These are phyloP conservation scores for Pteropus rufus DNA, from an alignment of 2,797 vertebrate species.

Conservation along the genomic window DNA sequence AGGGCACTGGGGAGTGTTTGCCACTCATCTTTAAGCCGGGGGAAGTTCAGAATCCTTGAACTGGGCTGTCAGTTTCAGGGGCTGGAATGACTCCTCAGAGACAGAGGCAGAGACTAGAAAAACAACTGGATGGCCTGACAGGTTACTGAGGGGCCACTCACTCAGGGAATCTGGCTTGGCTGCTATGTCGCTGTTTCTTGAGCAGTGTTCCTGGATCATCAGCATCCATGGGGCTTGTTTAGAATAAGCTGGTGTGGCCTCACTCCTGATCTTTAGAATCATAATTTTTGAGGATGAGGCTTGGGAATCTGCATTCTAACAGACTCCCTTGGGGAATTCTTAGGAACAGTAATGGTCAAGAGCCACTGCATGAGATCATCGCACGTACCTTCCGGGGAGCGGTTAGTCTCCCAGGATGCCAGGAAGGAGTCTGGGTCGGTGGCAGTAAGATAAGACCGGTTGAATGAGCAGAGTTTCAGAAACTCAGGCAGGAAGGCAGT, in stretches of 20 bases:
- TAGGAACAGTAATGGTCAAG: background rate
- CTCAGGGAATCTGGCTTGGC: too few relatives aligned
- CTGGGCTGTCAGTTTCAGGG: background rate
- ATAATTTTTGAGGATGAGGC: background rate
- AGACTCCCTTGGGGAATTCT: background rate
- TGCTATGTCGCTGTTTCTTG: background rate
- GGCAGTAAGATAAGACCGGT: slow-evolving; percentile 3
- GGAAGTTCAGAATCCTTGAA: background rate
- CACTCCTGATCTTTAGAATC: background rate
- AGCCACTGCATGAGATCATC: background rate
- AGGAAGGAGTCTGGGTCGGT: slow-evolving; percentile 30
- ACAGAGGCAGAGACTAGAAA: background rate
- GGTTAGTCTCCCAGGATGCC: background rate
- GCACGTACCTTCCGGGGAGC: background rate
- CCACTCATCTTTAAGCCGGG: background rate
- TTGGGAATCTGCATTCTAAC: background rate
- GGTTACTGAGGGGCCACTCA: background rate
- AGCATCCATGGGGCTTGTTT: background rate
- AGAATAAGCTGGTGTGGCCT: background rate
- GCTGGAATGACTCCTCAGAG: background rate
- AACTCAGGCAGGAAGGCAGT: background rate
- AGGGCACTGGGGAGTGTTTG: background rate
- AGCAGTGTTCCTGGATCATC: background rate
- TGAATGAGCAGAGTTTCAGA: slow-evolving; percentile 8
- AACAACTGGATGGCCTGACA: background rate